Evolutionary conservation across 2,113 vertebrate genomes (phyloP).

Genomic region (Crypturellus undulatus): DNA sequence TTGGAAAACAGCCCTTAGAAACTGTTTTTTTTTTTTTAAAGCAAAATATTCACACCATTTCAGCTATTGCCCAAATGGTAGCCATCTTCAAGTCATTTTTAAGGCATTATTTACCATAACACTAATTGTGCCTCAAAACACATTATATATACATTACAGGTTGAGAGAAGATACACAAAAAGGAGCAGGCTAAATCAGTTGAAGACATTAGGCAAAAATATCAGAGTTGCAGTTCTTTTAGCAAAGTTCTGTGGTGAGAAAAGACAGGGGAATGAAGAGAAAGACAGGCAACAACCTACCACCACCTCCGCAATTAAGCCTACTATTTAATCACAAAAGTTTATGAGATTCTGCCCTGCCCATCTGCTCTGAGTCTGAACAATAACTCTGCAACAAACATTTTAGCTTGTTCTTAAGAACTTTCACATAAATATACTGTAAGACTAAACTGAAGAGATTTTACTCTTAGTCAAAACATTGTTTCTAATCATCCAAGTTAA

Average conservation of each 20-base stretch:
- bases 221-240: background rate
- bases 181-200: background rate
- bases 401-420: constrained; percentile 76
- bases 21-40: no score
- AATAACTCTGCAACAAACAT: constrained; percentile 82
- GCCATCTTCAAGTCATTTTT: background rate
- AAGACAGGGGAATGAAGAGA: constrained; percentile 22
- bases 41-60: background rate
- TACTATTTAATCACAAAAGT: constrained; percentile 65
- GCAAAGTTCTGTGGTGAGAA: background rate
- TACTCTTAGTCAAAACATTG: constrained; percentile 23
- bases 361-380: constrained; percentile 91
- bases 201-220: background rate
- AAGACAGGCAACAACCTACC: constrained; percentile 84
- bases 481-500: background rate
- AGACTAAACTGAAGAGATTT: constrained; percentile 66
- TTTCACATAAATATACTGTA: constrained; percentile 63
- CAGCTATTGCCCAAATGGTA: background rate
- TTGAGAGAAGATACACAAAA: background rate
- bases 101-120: background rate
- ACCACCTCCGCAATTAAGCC: constrained; percentile 82
- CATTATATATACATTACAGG: no score
- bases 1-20: background rate
- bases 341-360: constrained; percentile 84
- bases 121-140: background rate